phyloP scores from a whole-genome alignment of 2,888 invertebrate species.

The Eupithecia dodoneata region DNA sequence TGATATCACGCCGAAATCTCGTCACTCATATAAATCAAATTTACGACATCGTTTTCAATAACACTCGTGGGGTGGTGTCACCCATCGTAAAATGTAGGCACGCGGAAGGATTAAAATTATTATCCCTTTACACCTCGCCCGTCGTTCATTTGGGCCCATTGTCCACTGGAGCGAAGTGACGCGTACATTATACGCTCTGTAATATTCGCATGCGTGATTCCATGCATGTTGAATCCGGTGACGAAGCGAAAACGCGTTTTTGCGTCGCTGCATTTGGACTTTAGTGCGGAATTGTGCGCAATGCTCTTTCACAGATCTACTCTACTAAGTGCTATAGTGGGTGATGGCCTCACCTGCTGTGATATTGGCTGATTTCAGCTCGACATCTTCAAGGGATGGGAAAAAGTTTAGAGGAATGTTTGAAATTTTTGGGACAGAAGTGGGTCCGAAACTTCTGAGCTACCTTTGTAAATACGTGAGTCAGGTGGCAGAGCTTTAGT shows the following conservation, averaged over 20 bases:
- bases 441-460: slow-evolving; percentile 25
- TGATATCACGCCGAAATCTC: slow-evolving; percentile 52
- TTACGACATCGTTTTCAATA: slow-evolving; percentile 61
- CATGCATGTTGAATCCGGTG: slow-evolving; percentile 13
- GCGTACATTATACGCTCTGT: slow-evolving; percentile 4
- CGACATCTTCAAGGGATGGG: slow-evolving; percentile 26
- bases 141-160: slow-evolving; percentile 34
- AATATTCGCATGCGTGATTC: slow-evolving; percentile 18
- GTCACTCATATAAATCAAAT: slow-evolving; percentile 59
- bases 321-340: slow-evolving; percentile 8
- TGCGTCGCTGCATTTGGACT: slow-evolving; percentile 12
- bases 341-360: slow-evolving; percentile 6
- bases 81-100: slow-evolving; percentile 49
- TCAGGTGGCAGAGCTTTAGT: background rate
- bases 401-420: slow-evolving; percentile 36
- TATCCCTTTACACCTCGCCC: slow-evolving; percentile 44
- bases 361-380: slow-evolving; percentile 32
- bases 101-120: slow-evolving; percentile 52
- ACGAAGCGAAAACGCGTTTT: slow-evolving; percentile 5
- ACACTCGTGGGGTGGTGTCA: slow-evolving; percentile 50
- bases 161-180: slow-evolving; percentile 20
- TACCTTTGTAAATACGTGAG: background rate
- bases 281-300: background rate
- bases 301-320: background rate
- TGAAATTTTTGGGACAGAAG: slow-evolving; percentile 33